Percentiles rank a stretch among this genome's conserved stretches.
Conservation (phyloP, 92 coral and sea anemone genomes). For the Montipora capitata region DNA sequence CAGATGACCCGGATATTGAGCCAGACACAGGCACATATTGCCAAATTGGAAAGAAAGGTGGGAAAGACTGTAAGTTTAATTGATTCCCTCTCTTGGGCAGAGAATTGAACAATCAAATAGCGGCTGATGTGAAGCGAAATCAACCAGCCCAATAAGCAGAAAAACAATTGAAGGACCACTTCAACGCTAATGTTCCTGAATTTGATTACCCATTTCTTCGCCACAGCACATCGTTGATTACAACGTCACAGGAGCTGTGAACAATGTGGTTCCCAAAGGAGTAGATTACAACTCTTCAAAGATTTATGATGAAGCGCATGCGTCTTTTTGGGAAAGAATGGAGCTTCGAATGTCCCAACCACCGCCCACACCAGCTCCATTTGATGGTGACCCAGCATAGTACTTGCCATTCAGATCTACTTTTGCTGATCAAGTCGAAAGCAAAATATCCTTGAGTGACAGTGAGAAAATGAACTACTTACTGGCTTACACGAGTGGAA, state of each 20-base stretch:
- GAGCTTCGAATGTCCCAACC: constrained; percentile 69
- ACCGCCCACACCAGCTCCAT: constrained; percentile 50
- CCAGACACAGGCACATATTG: constrained; percentile 12
- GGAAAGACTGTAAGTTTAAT: too few relatives aligned
- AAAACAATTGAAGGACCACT: neutral
- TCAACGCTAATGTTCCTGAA: neutral
- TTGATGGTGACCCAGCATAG: constrained; percentile 29
- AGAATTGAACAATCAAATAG: too few relatives aligned
- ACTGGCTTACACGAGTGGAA: constrained; percentile 31
- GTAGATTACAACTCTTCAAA: neutral
- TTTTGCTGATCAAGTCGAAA: constrained; percentile 52
- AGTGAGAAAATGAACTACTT: constrained; percentile 8
- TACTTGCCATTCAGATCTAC: constrained; percentile 35
- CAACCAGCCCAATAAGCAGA: too few relatives aligned
- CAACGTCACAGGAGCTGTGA: too few relatives aligned
- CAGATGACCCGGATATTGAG: constrained; percentile 36
- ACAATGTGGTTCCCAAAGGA: neutral
- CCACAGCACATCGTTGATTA: too few relatives aligned
- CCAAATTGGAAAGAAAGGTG: neutral
- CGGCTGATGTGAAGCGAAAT: too few relatives aligned
- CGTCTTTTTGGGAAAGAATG: constrained; percentile 68
- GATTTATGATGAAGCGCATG: constrained; percentile 16
- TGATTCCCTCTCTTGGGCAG: too few relatives aligned
- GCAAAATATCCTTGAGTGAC: constrained; percentile 22
- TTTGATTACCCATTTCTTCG: too few relatives aligned